Evolutionary conservation across 2,888 invertebrate genomes (phyloP).

Genomic region (Trichogramma dendrolimi): DNA sequence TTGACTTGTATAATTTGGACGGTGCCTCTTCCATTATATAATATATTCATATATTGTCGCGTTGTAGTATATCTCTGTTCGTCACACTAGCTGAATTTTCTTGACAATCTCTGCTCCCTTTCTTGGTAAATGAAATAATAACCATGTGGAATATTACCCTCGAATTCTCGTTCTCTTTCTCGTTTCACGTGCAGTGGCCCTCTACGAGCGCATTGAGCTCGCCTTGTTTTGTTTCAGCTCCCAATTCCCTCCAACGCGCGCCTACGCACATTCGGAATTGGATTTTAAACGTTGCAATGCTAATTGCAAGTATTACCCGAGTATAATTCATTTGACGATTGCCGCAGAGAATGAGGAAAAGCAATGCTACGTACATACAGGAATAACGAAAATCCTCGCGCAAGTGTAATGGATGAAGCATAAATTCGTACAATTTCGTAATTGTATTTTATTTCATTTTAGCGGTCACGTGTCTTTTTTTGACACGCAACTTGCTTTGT

Average conservation of each 20-base stretch:
- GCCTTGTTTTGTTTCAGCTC: background rate
- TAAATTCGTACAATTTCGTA: slow-evolving; percentile 1
- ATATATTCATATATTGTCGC: too few species aligned
- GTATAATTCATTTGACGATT: slow-evolving; percentile 10
- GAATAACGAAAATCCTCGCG: slow-evolving; percentile 8
- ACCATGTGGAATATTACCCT: slow-evolving; percentile 25
- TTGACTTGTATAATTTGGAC: too few species aligned
- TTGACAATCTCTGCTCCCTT: slow-evolving; percentile 15
- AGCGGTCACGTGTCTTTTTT: background rate
- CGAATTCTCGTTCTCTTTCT: slow-evolving; percentile 2
- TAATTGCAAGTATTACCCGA: slow-evolving; percentile 21
- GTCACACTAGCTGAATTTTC: slow-evolving; percentile 2
- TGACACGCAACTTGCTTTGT: too few species aligned
- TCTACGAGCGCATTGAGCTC: background rate
- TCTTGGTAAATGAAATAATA: slow-evolving; percentile 34
- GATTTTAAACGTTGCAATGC: slow-evolving; percentile 24
- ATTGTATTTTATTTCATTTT: slow-evolving; percentile 14
- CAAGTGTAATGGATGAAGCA: slow-evolving; percentile 11
- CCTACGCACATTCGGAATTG: slow-evolving; percentile 9
- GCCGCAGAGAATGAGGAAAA: background rate
- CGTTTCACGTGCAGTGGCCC: background rate
- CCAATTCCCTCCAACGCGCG: background rate
- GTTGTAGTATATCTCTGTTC: background rate
- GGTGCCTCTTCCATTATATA: too few species aligned
- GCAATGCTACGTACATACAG: background rate